Conservation (phyloP, 1,140 invertebrate species). For the silkworm (Bombyx mori) region DNA sequence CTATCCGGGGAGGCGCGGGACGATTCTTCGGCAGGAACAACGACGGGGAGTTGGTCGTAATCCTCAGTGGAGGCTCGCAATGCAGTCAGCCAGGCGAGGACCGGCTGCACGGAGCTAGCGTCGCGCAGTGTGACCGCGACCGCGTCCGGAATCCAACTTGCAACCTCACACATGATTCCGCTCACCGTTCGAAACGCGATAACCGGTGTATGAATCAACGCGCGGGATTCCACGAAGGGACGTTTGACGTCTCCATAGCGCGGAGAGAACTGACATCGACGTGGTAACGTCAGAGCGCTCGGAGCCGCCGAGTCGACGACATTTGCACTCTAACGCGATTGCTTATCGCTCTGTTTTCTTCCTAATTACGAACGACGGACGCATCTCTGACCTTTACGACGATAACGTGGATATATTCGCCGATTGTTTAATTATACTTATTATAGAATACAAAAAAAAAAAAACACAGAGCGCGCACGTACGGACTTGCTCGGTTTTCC, state of each 20-base stretch:
- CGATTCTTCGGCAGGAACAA: conserved; percentile 22
- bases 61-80: conserved; percentile 57
- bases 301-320: conserved; percentile 30
- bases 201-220: conserved; percentile 67
- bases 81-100: conserved; percentile 51
- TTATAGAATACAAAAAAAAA: conserved; percentile 13
- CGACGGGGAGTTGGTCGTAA: conserved; percentile 52
- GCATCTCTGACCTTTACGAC: conserved; percentile 27
- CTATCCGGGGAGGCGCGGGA: conserved; percentile 32
- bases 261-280: not conserved
- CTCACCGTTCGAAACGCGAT: conserved; percentile 38
- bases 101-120: conserved; percentile 39
- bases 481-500: conserved; percentile 36
- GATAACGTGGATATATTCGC: conserved; percentile 6
- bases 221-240: conserved; percentile 54
- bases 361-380: conserved; percentile 42
- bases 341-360: conserved; percentile 48
- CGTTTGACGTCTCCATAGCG: conserved; percentile 32
- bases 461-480: conserved; percentile 14
- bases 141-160: conserved; percentile 66
- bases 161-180: conserved; percentile 52
- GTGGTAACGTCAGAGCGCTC: conserved; percentile 7
- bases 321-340: conserved; percentile 61
- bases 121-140: conserved; percentile 51
- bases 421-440: not conserved